Conservation (phyloP, 1,140 invertebrate species). For the Brachionus asplanchnoidis region DNA sequence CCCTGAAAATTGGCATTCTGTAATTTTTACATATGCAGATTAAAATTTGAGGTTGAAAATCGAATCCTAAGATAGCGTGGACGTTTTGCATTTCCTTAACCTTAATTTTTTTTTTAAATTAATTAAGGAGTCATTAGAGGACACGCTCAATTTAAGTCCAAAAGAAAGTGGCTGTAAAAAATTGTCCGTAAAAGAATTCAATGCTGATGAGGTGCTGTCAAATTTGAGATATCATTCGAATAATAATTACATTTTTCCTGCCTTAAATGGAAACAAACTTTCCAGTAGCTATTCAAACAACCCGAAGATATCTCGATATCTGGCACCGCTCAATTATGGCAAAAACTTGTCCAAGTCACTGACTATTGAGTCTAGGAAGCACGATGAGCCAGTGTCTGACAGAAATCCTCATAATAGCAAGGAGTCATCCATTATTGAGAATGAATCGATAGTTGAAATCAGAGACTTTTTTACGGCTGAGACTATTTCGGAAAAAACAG, state of each 20-base stretch:
- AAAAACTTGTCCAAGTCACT: not conserved
- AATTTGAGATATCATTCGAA: not conserved
- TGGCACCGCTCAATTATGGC: not conserved
- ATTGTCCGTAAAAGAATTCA: not conserved
- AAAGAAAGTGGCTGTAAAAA: not conserved
- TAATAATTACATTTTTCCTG: not conserved
- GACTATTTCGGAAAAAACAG: not conserved
- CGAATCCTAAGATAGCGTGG: too few species aligned
- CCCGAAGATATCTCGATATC: not conserved
- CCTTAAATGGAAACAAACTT: slow-evolving; percentile 10
- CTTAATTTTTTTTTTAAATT: not conserved
- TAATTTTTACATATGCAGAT: too few species aligned
- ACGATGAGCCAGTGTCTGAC: not conserved
- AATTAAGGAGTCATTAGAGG: not conserved
- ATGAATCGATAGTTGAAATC: not conserved
- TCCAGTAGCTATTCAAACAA: not conserved
- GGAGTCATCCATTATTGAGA: not conserved
- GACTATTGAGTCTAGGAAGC: not conserved
- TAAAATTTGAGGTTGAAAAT: too few species aligned
- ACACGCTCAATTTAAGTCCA: not conserved
- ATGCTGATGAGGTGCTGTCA: not conserved
- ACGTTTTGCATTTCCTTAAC: too few species aligned
- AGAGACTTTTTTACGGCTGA: not conserved
- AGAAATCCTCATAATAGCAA: not conserved
- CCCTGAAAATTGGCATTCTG: too few species aligned